Conservation (phyloP, 2,113 vertebrate species). For the Antennarius striatus region DNA sequence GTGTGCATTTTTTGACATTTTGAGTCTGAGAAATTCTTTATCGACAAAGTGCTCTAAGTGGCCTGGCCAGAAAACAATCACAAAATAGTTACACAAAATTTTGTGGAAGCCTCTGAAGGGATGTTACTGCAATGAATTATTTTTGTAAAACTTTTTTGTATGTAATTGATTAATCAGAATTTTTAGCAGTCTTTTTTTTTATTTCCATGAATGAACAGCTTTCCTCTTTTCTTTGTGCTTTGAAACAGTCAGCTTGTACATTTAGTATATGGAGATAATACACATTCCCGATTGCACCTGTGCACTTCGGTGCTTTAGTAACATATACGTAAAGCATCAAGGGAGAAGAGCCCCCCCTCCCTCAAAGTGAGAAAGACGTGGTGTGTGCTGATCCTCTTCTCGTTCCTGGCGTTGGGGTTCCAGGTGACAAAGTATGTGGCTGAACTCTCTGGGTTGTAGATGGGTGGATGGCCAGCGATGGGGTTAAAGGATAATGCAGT, state of each 20-base stretch:
- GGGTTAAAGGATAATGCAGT: constrained; percentile 83
- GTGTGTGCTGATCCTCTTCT: constrained; percentile 49
- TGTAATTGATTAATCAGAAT: background rate
- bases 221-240: background rate
- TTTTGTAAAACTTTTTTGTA: background rate
- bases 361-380: constrained; percentile 10
- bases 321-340: constrained; percentile 66
- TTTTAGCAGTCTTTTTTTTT: background rate
- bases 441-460: constrained; percentile 76
- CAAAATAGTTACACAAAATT: background rate
- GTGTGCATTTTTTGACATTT: background rate
- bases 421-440: constrained; percentile 77
- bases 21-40: background rate
- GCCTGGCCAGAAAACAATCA: constrained; percentile 6
- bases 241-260: too few relatives aligned
- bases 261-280: background rate
- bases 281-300: constrained; percentile 52
- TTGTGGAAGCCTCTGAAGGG: background rate
- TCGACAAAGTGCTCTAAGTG: constrained; percentile 1
- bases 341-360: constrained; percentile 12
- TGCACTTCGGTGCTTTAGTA: constrained; percentile 57
- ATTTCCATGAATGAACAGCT: background rate
- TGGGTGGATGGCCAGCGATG: constrained; percentile 76
- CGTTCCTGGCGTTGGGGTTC: constrained; percentile 45
- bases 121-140: background rate